Conservation (phyloP, 2,888 invertebrate genomes). For the Liodrosophila aerea region DNA sequence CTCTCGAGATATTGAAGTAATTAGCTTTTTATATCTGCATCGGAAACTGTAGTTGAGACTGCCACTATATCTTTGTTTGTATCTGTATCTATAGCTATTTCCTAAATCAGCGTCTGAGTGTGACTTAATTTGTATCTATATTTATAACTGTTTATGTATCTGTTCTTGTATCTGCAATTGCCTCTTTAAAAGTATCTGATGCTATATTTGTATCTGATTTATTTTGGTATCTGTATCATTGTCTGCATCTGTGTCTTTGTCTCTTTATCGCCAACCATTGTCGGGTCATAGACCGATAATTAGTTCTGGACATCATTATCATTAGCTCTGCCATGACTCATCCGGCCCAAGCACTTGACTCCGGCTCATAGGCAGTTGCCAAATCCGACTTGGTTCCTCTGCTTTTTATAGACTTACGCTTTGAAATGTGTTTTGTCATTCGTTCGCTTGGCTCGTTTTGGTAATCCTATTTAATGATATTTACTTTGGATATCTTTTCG, state of each 20-base stretch:
- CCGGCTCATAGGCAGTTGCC: constrained; percentile 15
- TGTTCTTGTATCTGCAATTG: too few relatives aligned
- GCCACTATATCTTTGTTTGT: not conserved
- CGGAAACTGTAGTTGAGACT: constrained; percentile 4
- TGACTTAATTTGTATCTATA: too few relatives aligned
- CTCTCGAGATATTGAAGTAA: constrained; percentile 55
- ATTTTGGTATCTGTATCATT: constrained; percentile 1
- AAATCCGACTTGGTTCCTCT: constrained; percentile 15
- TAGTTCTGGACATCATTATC: constrained; percentile 67
- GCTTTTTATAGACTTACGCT: constrained; percentile 42
- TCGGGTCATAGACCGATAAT: constrained; percentile 71
- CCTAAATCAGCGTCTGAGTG: too few relatives aligned
- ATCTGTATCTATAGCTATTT: too few relatives aligned
- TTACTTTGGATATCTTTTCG: constrained; percentile 51
- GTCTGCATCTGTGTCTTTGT: not conserved
- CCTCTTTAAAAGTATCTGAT: too few relatives aligned
- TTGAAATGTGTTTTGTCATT: constrained; percentile 46
- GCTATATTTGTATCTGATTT: too few relatives aligned
- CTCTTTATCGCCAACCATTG: too few relatives aligned
- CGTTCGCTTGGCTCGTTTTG: constrained; percentile 49
- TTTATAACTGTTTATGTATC: too few relatives aligned
- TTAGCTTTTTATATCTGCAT: constrained; percentile 49
- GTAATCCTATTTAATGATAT: constrained; percentile 74
- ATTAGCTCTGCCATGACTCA: constrained; percentile 53
- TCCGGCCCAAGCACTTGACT: constrained; percentile 5